A percentile compares a stretch with the other conserved stretches of the same genome.
phyloP scores from a whole-genome alignment of 1,140 invertebrate genomes.

The Bombus confusus region DNA sequence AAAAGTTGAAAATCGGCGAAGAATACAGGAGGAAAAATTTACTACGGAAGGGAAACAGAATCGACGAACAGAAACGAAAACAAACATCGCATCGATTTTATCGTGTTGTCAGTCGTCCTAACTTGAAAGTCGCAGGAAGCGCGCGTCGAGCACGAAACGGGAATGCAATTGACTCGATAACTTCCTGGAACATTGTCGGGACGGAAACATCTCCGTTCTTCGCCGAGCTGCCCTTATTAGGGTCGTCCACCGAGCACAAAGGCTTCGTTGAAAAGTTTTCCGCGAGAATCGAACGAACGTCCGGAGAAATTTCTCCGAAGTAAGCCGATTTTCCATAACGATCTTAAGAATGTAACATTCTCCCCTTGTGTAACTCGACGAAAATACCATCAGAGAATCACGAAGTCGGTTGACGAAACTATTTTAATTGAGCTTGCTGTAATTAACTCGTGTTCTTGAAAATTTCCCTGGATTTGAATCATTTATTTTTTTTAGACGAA shows the following conservation, averaged over 20 bases:
- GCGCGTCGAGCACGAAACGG: slow-evolving; percentile 3
- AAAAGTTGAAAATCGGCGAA: not conserved
- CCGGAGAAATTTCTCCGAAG: not conserved
- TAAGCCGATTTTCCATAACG: not conserved
- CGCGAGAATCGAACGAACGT: slow-evolving; percentile 8
- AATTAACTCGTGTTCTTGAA: not conserved
- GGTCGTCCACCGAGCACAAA: slow-evolving; percentile 26
- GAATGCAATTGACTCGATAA: slow-evolving; percentile 36
- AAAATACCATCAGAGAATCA: not conserved
- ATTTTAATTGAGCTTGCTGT: not conserved
- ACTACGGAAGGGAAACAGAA: not conserved
- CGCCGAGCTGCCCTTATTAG: slow-evolving; percentile 26
- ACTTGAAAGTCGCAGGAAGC: slow-evolving; percentile 16
- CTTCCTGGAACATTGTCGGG: slow-evolving; percentile 21
- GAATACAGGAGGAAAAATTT: not conserved
- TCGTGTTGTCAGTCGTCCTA: slow-evolving; percentile 2
- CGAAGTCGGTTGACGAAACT: not conserved
- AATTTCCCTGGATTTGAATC: not conserved
- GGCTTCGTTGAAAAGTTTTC: slow-evolving; percentile 29
- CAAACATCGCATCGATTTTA: slow-evolving; percentile 33
- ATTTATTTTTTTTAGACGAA: not conserved
- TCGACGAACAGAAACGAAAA: not conserved
- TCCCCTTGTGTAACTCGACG: no score
- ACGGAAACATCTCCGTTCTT: slow-evolving; percentile 16
- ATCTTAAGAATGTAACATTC: not conserved